phyloP scores from a whole-genome alignment of 2,113 vertebrate genomes.

The Lagopus leucura region DNA sequence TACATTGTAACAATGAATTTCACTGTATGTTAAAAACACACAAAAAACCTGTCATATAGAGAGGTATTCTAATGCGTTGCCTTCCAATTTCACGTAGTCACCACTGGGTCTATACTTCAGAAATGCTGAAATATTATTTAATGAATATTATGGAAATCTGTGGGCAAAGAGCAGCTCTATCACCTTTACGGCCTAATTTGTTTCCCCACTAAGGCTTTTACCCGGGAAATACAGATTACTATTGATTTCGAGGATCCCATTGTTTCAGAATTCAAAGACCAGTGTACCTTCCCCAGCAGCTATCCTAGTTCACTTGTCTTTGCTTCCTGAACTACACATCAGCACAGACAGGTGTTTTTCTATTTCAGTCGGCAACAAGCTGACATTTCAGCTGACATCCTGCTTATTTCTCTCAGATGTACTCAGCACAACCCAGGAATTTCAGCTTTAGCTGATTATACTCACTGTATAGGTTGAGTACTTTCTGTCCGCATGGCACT shows the following conservation, averaged over 20 bases:
- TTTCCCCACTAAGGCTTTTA: background rate
- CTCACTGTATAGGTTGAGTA: background rate
- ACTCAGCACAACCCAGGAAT: background rate
- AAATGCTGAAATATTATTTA: background rate
- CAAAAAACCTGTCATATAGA: background rate
- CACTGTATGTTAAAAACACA: background rate
- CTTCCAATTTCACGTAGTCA: background rate
- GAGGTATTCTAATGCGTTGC: background rate
- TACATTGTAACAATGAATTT: background rate
- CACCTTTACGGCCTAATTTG: background rate
- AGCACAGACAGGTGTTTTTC: background rate
- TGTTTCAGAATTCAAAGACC: background rate
- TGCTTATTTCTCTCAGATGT: background rate
- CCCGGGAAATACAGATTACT: background rate
- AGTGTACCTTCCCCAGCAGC: background rate
- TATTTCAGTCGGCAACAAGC: background rate
- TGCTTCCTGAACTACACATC: background rate
- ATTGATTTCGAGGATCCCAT: background rate
- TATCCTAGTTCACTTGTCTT: background rate
- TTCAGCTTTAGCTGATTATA: background rate
- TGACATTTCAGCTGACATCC: background rate
- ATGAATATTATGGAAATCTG: background rate
- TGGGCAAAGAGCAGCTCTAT: background rate
- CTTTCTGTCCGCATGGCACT: background rate
- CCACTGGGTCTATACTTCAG: background rate